phyloP scores from a whole-genome alignment of 2,113 vertebrate species.

The Ochotona princeps region DNA sequence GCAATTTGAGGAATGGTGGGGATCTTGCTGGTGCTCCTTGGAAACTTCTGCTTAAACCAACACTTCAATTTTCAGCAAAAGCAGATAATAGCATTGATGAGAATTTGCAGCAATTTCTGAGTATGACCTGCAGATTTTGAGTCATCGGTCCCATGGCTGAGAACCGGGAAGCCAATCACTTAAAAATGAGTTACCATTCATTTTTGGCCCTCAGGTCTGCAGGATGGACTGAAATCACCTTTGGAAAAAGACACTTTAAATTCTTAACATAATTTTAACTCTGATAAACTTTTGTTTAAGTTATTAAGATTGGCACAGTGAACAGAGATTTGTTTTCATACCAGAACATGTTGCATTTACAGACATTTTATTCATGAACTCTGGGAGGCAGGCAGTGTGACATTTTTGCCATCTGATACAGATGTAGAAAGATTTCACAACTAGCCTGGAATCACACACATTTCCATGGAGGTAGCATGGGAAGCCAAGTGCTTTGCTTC shows the following conservation, averaged over 20 bases:
- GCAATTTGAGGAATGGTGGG: neutral
- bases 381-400: neutral
- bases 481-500: neutral
- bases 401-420: neutral
- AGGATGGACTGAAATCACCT: neutral
- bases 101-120: too few species aligned
- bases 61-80: neutral
- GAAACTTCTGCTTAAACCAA: neutral
- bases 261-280: constrained; percentile 29
- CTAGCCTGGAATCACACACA: neutral
- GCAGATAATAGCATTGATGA: neutral
- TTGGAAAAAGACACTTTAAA: neutral
- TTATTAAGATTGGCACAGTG: neutral
- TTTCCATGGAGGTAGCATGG: neutral
- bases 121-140: neutral
- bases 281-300: neutral
- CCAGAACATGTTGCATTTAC: neutral
- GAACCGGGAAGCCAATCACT: neutral
- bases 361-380: neutral
- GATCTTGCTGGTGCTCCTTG: neutral
- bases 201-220: neutral
- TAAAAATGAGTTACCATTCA: neutral
- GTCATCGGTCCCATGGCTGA: neutral
- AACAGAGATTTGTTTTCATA: neutral
- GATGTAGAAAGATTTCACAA: neutral